Base-by-base conservation (phyloP, 2,888 invertebrate genomes). In the Acanthosepion esculentum region DNA sequence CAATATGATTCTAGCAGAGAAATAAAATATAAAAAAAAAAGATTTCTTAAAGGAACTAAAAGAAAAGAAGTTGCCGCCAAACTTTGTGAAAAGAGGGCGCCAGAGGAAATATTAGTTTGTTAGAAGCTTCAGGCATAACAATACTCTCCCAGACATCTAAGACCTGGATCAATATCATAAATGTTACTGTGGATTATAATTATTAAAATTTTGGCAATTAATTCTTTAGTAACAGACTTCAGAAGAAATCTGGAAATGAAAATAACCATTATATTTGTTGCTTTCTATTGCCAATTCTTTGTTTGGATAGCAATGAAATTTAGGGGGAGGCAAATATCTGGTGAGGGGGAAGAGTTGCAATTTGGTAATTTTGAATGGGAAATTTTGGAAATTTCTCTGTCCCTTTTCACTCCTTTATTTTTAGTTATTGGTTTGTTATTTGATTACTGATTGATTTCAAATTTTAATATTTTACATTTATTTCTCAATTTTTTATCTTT, bases 151-250 rank as follows among this genome's bases (percentile, higher is more conserved):
- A 78, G 78, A 78, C 78, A 78, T 78, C 78, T 78, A 78, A 78
- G 78, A 78, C 15, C 10, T 78, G 78, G 78, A 78, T 78, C 78
- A n/a, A 78, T 78, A 78, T 78, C 78, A n/a, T 78, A 78, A 78
- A n/a, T 78, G n/a, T 33, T 33, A 78, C 33, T 18, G n/a, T 78
- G 78, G 78, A 78, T 78, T 78, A 33, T 78, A 33, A 78, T 78
- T 78, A 78, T 78, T 78, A 78, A 78, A 78, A 78, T 78, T 78
- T 78, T 15, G 78, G 78, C 78, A 78, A 78, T 78, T 78, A 78
- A 78, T 78, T 78, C 78, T n/a, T 78, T 78, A 78, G 78, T 33
- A n/a, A 78, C 78, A 33, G 78, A 78, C 78, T 78, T 78, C 78
- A 78, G 78, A 78, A 78, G 78, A 7, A 78, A 78, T 78, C 10